Evolutionary conservation across 2,113 vertebrate species (phyloP).

Genomic region (Hyperopisus bebe): DNA sequence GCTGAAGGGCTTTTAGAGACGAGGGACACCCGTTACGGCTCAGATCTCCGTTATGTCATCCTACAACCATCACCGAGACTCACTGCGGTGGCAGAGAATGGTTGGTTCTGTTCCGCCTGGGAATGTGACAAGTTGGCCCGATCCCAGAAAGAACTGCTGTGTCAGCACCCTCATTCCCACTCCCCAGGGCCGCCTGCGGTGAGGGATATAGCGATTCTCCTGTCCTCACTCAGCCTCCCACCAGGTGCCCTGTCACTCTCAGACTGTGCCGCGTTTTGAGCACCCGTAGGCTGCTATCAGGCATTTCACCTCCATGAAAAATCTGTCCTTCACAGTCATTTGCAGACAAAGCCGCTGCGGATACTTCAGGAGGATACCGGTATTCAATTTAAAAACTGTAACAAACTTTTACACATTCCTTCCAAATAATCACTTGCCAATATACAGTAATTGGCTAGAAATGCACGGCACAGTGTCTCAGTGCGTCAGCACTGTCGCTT

Average conservation of each 20-base stretch:
- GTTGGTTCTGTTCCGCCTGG: neutral
- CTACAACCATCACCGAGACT: neutral
- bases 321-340: neutral
- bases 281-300: neutral
- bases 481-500: neutral
- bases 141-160: neutral
- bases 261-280: neutral
- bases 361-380: conserved; percentile 16
- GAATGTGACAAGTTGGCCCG: neutral
- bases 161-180: neutral
- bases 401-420: neutral
- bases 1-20: neutral
- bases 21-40: neutral
- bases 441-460: neutral
- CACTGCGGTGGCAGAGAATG: neutral
- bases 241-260: neutral
- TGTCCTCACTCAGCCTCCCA: neutral
- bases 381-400: conserved; percentile 3
- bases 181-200: neutral
- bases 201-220: neutral
- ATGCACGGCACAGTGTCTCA: neutral
- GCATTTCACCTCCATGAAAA: neutral
- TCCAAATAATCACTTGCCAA: neutral
- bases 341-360: neutral
- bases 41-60: neutral